Percentiles rank a stretch among this genome's conserved stretches.
Evolutionary conservation across 2,888 invertebrate species (phyloP).

Genomic region (Drepana falcataria): DNA sequence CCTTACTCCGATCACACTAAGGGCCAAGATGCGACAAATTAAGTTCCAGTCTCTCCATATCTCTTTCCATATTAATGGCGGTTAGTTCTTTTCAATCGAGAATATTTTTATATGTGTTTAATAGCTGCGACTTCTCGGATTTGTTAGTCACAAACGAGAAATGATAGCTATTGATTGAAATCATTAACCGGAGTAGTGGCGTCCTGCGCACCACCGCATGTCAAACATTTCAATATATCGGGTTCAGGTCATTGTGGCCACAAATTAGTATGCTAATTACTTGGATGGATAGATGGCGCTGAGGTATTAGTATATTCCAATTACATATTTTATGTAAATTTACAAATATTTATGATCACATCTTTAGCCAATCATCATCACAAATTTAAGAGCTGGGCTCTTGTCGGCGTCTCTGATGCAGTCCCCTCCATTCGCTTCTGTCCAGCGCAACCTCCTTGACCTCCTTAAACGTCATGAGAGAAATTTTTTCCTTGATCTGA

Average conservation of each 20-base stretch:
- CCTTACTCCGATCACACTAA: conserved; percentile 33
- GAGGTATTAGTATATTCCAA: too few relatives aligned
- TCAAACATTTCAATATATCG: neutral
- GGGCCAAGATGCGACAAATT: conserved; percentile 28
- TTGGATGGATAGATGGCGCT: too few relatives aligned
- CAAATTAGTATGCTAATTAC: neutral
- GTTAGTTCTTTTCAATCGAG: conserved; percentile 54
- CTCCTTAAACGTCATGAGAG: too few relatives aligned
- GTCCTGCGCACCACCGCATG: neutral
- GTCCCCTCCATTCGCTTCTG: too few relatives aligned
- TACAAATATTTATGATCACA: too few relatives aligned
- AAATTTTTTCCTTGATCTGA: too few relatives aligned
- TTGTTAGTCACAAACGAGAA: conserved; percentile 40
- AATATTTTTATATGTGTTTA: conserved; percentile 46
- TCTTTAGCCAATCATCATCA: too few relatives aligned
- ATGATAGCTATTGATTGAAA: conserved; percentile 30
- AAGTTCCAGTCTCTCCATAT: conserved; percentile 40
- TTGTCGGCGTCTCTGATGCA: too few relatives aligned
- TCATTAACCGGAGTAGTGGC: conserved; percentile 27
- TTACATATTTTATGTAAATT: too few relatives aligned
- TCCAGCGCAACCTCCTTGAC: too few relatives aligned
- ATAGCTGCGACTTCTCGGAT: conserved; percentile 30
- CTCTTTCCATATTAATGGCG: conserved; percentile 64
- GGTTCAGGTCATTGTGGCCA: neutral
- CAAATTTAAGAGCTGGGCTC: too few relatives aligned